Percentiles rank a stretch among this genome's conserved stretches.
Conservation (phyloP, 1,140 invertebrate species). For the Centruroides sculpturatus region DNA sequence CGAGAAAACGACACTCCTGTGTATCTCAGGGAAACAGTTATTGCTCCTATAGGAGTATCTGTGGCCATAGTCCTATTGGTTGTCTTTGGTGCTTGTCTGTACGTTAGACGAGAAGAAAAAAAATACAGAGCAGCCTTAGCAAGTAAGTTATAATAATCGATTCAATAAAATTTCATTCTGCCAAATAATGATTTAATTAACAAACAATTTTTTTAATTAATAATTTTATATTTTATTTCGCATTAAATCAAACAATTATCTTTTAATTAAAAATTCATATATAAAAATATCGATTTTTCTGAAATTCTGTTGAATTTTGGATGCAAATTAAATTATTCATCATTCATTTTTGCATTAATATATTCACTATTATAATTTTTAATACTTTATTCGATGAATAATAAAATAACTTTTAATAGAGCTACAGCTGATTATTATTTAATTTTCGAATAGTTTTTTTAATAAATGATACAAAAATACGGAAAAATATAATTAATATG, state of each 20-base stretch:
- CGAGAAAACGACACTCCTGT: slow-evolving; percentile 13
- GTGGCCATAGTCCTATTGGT: slow-evolving; percentile 19
- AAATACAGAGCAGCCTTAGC: slow-evolving; percentile 14
- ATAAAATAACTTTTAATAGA: too few species aligned
- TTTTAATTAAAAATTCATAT: not conserved
- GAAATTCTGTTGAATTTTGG: too few species aligned
- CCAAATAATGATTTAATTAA: not conserved
- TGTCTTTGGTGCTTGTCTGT: slow-evolving; percentile 18
- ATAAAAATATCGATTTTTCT: not conserved
- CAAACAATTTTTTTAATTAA: too few species aligned
- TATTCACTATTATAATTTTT: too few species aligned
- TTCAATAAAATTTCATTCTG: not conserved
- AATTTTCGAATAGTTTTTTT: too few species aligned
- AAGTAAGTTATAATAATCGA: slow-evolving; percentile 2
- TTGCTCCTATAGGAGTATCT: slow-evolving; percentile 14
- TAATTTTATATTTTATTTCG: too few species aligned
- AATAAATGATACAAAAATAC: too few species aligned
- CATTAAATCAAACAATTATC: not conserved
- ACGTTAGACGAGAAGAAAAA: slow-evolving; percentile 18
- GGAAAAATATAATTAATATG: too few species aligned
- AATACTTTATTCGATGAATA: too few species aligned
- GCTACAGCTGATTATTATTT: too few species aligned
- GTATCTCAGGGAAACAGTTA: slow-evolving; percentile 15
- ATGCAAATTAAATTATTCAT: too few species aligned
- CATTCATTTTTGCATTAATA: too few species aligned